Evolutionary conservation across 2,113 vertebrate species (phyloP), one percentile per base, ranked within the genome.

Genomic region (Gobius niger): DNA sequence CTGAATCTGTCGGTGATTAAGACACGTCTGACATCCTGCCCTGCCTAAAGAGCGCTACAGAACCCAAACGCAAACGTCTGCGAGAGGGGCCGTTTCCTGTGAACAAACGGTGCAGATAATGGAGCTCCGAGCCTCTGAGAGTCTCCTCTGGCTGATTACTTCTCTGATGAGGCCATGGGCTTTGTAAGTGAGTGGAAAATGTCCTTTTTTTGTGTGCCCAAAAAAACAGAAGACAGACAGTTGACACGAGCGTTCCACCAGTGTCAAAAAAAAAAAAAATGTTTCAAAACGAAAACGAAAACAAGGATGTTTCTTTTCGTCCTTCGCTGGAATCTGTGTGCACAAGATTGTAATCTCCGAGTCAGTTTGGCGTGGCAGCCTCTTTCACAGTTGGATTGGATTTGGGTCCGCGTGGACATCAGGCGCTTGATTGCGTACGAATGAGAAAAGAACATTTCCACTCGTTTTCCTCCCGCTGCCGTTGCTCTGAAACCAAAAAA

Each of bases 311-410:
- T 46, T 50, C 47, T 50, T 19, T 41, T 42, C 34, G 9, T 44
- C 41, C 47, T 60, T 47, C 44, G 14, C 42, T 46, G 50, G 56
- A 70, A 53, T 47, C 24, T 63, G 44, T 57, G 15, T 44, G 13
- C 41, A 47, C 15, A 63, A 63, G 57, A 63, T 44, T 63, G 44
- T 63, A 63, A 9, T 72, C 41, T 62, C 34, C 24, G 53, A 61
- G 73, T 54, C 34, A 24, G 51, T 46, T 67, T 7, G 46, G 14
- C 9, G 60, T 65, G 46, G 16, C 67, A 53, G 62, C 49, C 34
- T 63, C 77, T 63, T 72, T 69, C 62, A 77, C 75, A 70, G 68
- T 44, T 52, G 68, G 54, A 47, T 66, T 16, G 65, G 9, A 14
- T 67, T 76, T 67, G 16, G 10, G 47, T 50, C 67, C 34, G 50